Evolutionary conservation across 2,797 vertebrate species (phyloP), one percentile per base, ranked within the genome.

Genomic region (Allobates femoralis): DNA sequence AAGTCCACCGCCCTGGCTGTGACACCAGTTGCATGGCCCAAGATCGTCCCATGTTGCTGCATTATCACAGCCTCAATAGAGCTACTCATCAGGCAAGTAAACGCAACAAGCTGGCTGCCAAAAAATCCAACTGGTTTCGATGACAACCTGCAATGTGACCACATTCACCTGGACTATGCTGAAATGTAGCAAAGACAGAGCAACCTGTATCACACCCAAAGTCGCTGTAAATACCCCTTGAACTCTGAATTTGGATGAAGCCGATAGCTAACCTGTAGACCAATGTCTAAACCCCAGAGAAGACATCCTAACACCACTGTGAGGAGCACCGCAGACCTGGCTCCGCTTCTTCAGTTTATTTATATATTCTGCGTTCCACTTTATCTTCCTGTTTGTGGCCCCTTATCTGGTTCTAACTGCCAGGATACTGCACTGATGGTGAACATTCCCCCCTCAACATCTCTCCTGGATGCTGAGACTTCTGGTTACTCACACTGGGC

Each of bases 381-480:
- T 62, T 74, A 79, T 74, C 77, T 37, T 55, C 77, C 82, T 79
- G 23, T 79, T 58, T 51, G 66, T 50, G 53, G 81, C 75, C 86
- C 58, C 75, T 55, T 87, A 79, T 84, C 76, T 80, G 66, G 75
- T 64, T 62, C 75, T 58, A 71, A 50, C 81, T 79, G 81, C 80
- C 86, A 87, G 81, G 34, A 74, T 60, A 23, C 46, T 56, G 60
- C 41, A 46, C 1, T 66, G 46, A 75, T 71, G 80, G 58, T 50
- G 76, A 64, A 84, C 83, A 50, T 85, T 14, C 83, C 82, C 75
- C 30, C 77, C 73, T 32, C 77, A 60, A 23, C 82, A 84, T 80
- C 83, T 88, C 82, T 85, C 60, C 82, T 81, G 77, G 82, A 30
- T 26, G n/a, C 67, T 81, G 41, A 67, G 86, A 85, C 41, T 30